Evolutionary conservation across 2,888 invertebrate species (phyloP).

Genomic region (Tipula unca): DNA sequence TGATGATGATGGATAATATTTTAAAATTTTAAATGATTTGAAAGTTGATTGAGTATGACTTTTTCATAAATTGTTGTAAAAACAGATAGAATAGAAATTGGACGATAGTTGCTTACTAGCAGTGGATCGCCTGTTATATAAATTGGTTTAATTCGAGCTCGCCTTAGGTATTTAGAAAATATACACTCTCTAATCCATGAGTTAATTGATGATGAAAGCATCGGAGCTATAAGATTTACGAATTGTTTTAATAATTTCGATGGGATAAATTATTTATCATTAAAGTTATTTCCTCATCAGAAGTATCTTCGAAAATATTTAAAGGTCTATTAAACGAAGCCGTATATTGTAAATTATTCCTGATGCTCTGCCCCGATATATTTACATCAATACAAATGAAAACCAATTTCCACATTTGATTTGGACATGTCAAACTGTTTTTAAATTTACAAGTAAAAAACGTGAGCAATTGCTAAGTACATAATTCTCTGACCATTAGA

Average conservation of each 20-base stretch:
- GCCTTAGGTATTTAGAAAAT: background rate
- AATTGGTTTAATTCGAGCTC: background rate
- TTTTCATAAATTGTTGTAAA: background rate
- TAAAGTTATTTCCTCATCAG: too few species aligned
- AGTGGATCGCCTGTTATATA: background rate
- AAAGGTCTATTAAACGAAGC: background rate
- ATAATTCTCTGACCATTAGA: too few species aligned
- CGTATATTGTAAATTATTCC: background rate
- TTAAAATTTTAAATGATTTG: background rate
- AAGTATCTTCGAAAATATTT: too few species aligned
- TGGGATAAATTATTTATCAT: too few species aligned
- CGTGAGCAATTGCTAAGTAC: too few species aligned
- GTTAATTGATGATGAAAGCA: background rate
- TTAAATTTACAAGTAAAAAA: too few species aligned
- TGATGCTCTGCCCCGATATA: background rate
- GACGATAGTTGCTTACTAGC: background rate
- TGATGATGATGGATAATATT: background rate
- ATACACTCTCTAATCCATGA: background rate
- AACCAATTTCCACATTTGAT: background rate
- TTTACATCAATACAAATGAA: background rate
- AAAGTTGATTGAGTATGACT: background rate
- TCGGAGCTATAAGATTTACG: background rate
- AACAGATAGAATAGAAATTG: background rate
- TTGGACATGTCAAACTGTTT: too few species aligned
- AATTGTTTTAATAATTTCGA: too few species aligned